Evolutionary conservation across 2,888 invertebrate species (phyloP).

Genomic region (Eristalinus aeneus): DNA sequence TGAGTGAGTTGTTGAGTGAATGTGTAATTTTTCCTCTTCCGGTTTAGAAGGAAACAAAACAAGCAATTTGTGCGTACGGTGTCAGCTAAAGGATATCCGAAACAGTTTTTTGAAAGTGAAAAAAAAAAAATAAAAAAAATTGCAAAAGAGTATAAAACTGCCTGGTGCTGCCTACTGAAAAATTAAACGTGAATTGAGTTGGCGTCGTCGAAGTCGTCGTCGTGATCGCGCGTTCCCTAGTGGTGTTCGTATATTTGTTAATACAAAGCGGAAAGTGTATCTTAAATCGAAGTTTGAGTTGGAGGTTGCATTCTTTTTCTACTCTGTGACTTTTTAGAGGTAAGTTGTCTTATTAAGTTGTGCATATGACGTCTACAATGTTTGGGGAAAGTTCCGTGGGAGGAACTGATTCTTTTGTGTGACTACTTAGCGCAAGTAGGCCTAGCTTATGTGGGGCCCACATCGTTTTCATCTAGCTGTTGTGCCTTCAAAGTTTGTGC

Average conservation of each 20-base stretch:
- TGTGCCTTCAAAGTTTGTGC: no score
- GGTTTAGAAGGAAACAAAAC: slow-evolving; percentile 2
- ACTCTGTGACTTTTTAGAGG: background rate
- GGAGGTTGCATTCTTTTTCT: background rate
- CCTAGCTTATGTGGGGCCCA: background rate
- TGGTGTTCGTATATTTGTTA: slow-evolving; percentile 18
- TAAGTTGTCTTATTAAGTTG: slow-evolving; percentile 8
- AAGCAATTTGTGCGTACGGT: background rate
- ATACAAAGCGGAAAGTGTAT: slow-evolving; percentile 3
- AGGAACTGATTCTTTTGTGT: no score
- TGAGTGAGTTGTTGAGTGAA: slow-evolving; percentile 38
- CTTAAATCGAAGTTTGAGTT: slow-evolving; percentile 30
- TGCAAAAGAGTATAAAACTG: background rate
- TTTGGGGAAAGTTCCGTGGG: background rate
- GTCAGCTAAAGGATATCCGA: slow-evolving; percentile 25
- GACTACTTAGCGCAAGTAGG: no score
- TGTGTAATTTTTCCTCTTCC: slow-evolving; percentile 5
- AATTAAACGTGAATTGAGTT: slow-evolving; percentile 29
- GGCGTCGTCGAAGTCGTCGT: slow-evolving; percentile 2
- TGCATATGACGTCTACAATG: background rate
- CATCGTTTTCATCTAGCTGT: background rate
- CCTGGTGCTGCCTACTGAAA: slow-evolving; percentile 23
- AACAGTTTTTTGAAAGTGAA: background rate
- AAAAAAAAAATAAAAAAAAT: background rate
- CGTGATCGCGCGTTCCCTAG: background rate